A percentile compares a stretch with the other conserved stretches of the same genome.
Conservation (phyloP, 2,797 vertebrate genomes). For the Cyclura pinguis region DNA sequence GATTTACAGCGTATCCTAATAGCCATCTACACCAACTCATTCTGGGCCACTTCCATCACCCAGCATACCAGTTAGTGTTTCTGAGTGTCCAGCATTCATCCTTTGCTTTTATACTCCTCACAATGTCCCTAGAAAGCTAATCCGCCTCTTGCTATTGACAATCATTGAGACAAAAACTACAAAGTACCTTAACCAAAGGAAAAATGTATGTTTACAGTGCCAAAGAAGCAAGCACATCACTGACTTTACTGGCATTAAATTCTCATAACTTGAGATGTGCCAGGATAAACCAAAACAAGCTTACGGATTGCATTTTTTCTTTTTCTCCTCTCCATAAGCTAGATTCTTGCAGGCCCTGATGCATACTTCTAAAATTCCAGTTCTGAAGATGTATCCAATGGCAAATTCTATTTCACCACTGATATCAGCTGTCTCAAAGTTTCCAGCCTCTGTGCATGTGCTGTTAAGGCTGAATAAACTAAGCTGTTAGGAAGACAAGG, state of each 20-base stretch:
- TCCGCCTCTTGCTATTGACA: not conserved
- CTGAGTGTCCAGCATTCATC: not conserved
- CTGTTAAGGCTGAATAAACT: conserved; percentile 85
- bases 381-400: conserved; percentile 81
- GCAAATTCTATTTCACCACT: conserved; percentile 88
- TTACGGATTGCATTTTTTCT: conserved; percentile 91
- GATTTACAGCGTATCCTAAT: not conserved
- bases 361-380: conserved; percentile 84
- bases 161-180: not conserved
- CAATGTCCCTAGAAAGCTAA: not conserved
- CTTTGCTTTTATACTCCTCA: not conserved
- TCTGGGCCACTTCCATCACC: not conserved
- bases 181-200: not conserved
- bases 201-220: not conserved
- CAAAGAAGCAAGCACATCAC: conserved; percentile 2
- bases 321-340: conserved; percentile 84
- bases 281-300: conserved; percentile 60
- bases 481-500: conserved; percentile 70
- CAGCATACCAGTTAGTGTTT: not conserved
- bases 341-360: conserved; percentile 88
- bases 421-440: conserved; percentile 77
- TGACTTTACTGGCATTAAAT: not conserved
- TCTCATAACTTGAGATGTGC: not conserved
- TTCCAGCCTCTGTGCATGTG: conserved; percentile 81
- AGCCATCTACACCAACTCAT: not conserved